phyloP scores from a whole-genome alignment of 1,140 invertebrate species.

The Saxidomus purpurata region DNA sequence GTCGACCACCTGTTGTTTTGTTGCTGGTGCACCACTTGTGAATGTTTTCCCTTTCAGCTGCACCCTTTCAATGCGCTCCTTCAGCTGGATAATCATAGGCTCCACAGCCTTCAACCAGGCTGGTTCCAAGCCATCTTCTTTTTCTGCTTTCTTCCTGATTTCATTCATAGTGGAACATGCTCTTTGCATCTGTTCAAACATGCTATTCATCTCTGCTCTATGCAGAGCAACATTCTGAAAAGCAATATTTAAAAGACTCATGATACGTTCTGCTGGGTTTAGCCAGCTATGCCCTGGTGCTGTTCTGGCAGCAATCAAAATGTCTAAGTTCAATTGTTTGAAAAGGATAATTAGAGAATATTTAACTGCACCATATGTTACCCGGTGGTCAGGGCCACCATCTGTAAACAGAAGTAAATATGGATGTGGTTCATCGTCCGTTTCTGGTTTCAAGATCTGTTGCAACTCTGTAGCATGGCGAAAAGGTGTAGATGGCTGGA shows the following conservation, averaged over 20 bases:
- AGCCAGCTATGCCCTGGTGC: constrained; percentile 62
- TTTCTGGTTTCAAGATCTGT: constrained; percentile 22
- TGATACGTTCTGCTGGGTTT: constrained; percentile 70
- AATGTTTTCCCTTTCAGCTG: constrained; percentile 47
- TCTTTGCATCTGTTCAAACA: constrained; percentile 57
- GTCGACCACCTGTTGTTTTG: constrained; percentile 27
- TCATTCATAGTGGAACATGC: constrained; percentile 55
- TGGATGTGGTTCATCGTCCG: constrained; percentile 26
- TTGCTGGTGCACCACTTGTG: background rate
- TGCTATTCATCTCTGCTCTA: constrained; percentile 33
- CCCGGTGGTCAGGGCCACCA: constrained; percentile 1
- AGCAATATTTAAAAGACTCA: constrained; percentile 68
- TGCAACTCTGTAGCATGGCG: constrained; percentile 62
- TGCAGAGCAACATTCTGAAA: constrained; percentile 58
- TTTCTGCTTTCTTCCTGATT: constrained; percentile 65
- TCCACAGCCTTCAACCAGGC: constrained; percentile 49
- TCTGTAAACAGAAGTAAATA: constrained; percentile 1
- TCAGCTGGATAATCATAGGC: constrained; percentile 22
- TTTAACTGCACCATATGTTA: constrained; percentile 57
- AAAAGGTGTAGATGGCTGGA: constrained; percentile 61
- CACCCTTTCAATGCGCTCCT: constrained; percentile 45
- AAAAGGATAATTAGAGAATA: constrained; percentile 61
- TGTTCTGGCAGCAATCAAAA: constrained; percentile 64
- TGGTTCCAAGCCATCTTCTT: constrained; percentile 7
- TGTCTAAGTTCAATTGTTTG: constrained; percentile 65